Base-by-base conservation (phyloP, 2,113 vertebrate genomes). In the Callipepla californica region DNA sequence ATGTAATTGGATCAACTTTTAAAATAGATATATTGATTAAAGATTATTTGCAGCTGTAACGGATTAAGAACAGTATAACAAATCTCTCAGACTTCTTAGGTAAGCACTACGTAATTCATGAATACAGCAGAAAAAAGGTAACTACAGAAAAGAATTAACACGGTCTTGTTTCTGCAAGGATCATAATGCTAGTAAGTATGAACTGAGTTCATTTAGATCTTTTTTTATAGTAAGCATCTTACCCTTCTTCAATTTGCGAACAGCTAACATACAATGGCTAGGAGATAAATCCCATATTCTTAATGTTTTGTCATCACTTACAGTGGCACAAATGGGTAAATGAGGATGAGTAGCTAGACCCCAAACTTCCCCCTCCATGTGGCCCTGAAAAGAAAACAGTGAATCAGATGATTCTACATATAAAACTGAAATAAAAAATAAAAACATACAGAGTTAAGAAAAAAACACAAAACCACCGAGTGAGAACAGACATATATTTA, bases 231-330 rank as follows among this genome's bases (percentile, higher is more conserved):
- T 80, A 62, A 95, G 63, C 53, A 85, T 94, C 97, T 97, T 98
- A 99, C 99, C 99, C 97, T 99, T 99, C 93, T 98, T 99, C 96
- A 99, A 98, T 97, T 99, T 99, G 97, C 99, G 99, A 95, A 99
- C 99, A 62, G 99, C 99, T 95, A 99, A 97, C 99, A 99, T 99
- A 97, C 99, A 99, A 96, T 99, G 99, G 97, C 99, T 99, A 93
- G 99, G 99, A 72, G 99, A 99, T 57, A 99, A 99, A 97, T 99
- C 99, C 99, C 99, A 99, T 97, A 99, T 99, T 96, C 99, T 98
- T 96, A 99, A 98, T 76, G 99, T 99, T 98, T 98, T 99, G 97
- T 99, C 99, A 96, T 99, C 99, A 90, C 99, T 99, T 95, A 99
- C 99, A 87, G 99, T 99, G 97, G 99, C 99, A 98, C 99, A 99